Percentiles rank a stretch among this genome's conserved stretches.
Evolutionary conservation across 30 jellyfish, hydroid and myxozoan species (phyloP).

Genomic region (Aurelia coerulea): DNA sequence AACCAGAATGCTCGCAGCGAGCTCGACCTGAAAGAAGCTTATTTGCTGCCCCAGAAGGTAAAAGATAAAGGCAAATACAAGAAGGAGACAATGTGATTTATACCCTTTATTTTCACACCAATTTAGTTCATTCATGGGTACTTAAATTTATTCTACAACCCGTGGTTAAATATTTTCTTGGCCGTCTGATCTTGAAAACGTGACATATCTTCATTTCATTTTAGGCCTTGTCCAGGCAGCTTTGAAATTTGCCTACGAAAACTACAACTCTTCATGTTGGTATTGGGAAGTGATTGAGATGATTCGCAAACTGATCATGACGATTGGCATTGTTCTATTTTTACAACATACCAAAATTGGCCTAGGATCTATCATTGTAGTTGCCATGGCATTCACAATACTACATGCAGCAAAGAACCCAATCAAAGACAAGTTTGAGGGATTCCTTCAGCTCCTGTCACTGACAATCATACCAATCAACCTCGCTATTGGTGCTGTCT

Average conservation of each 20-base stretch:
- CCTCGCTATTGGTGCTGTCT: constrained; percentile 21
- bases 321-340: constrained; percentile 36
- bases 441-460: constrained; percentile 20
- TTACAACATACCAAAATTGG: background rate
- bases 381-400: constrained; percentile 10
- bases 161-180: too few relatives aligned
- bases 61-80: too few relatives aligned
- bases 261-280: constrained; percentile 18
- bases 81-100: too few relatives aligned
- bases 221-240: constrained; percentile 6
- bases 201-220: too few relatives aligned
- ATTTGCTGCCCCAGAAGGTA: too few relatives aligned
- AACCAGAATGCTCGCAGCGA: too few relatives aligned
- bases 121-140: too few relatives aligned
- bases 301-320: constrained; percentile 37
- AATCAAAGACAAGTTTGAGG: constrained; percentile 14
- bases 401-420: constrained; percentile 40
- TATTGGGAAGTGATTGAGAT: constrained; percentile 53
- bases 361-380: constrained; percentile 13
- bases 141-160: too few relatives aligned
- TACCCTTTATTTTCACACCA: too few relatives aligned
- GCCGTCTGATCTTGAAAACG: too few relatives aligned
- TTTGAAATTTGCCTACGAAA: constrained; percentile 31
- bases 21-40: too few relatives aligned
- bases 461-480: constrained; percentile 7